phyloP scores from a whole-genome alignment of 2,797 vertebrate genomes.

The Eptatretus atami region DNA sequence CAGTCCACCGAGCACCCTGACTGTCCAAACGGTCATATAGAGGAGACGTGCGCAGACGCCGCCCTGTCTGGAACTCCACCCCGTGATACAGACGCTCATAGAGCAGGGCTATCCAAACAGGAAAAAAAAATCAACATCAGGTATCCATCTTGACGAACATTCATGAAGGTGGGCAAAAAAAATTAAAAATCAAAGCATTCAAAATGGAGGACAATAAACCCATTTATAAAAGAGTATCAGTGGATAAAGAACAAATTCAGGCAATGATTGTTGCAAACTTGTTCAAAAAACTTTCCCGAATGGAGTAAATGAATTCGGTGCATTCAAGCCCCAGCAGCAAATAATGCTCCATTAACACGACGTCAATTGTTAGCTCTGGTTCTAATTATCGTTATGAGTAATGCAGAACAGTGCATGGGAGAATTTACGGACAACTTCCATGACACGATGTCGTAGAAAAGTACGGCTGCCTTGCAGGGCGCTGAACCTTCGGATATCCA shows the following conservation, averaged over 20 bases:
- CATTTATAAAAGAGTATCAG: not conserved
- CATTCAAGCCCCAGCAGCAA: too few relatives aligned
- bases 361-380: too few relatives aligned
- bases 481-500: conserved; percentile 79
- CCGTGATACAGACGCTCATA: conserved; percentile 82
- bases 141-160: not conserved
- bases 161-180: not conserved
- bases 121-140: not conserved
- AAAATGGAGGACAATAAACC: not conserved
- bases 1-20: conserved; percentile 91
- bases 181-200: not conserved
- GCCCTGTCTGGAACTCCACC: conserved; percentile 91
- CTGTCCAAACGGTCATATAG: conserved; percentile 73
- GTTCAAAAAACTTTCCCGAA: too few relatives aligned
- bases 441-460: conserved; percentile 73
- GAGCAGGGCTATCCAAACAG: conserved; percentile 28
- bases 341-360: too few relatives aligned
- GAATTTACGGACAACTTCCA: conserved; percentile 95
- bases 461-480: conserved; percentile 81
- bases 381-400: not conserved
- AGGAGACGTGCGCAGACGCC: conserved; percentile 71
- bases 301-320: too few relatives aligned
- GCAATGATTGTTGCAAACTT: too few relatives aligned
- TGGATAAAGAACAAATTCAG: not conserved
- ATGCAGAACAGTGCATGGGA: not conserved